phyloP scores from a whole-genome alignment of 2,113 vertebrate genomes.

The Grallaria varia region DNA sequence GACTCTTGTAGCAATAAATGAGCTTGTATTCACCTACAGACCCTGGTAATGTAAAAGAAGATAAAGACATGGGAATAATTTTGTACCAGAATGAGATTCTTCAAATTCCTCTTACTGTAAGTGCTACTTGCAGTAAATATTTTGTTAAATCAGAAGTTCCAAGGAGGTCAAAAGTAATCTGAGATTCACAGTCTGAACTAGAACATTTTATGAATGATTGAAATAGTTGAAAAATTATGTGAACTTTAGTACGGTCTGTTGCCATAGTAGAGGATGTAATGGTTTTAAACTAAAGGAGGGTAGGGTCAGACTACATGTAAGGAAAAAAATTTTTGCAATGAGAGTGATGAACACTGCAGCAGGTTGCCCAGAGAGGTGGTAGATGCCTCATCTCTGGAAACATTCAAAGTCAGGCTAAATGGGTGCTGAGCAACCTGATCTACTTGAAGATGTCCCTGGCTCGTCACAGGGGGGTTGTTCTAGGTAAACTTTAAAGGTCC shows the following conservation, averaged over 20 bases:
- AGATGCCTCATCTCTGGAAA: neutral
- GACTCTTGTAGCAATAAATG: neutral
- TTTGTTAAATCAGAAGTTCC: neutral
- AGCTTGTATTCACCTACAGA: neutral
- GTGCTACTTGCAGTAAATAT: neutral
- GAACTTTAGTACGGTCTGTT: neutral
- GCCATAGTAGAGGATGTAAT: neutral
- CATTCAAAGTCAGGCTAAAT: neutral
- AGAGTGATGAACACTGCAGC: neutral
- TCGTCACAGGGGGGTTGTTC: fast-evolving
- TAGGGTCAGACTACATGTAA: neutral
- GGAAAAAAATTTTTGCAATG: neutral
- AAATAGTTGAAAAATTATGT: neutral
- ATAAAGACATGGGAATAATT: neutral
- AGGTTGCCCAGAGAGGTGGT: neutral
- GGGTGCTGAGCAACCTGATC: neutral
- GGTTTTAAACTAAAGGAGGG: neutral
- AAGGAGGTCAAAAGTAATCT: neutral
- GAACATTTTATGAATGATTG: neutral
- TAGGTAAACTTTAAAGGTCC: neutral
- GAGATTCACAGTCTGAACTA: neutral
- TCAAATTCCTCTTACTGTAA: neutral
- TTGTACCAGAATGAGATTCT: neutral
- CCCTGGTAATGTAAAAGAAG: neutral
- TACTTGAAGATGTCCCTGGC: neutral